phyloP scores from a whole-genome alignment of 2,888 invertebrate genomes.

The Rapana venosa region DNA sequence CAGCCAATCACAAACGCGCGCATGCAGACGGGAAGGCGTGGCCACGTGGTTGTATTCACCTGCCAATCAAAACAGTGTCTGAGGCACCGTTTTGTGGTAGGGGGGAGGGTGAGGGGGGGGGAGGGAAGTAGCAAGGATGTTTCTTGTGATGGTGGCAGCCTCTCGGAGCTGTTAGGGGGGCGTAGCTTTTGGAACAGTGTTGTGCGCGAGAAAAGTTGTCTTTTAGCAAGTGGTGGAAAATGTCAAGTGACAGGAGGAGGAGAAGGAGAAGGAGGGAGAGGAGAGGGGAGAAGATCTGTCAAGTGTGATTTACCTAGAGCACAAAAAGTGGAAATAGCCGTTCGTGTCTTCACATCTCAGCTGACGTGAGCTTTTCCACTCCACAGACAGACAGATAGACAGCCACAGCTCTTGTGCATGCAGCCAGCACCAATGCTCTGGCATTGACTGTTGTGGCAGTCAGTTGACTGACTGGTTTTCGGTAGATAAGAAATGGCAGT shows the following conservation, averaged over 20 bases:
- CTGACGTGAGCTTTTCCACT: background rate
- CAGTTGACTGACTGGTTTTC: background rate
- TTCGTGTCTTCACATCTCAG: background rate
- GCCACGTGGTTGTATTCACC: background rate
- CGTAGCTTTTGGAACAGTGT: background rate
- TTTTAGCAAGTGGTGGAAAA: background rate
- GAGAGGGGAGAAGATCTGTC: background rate
- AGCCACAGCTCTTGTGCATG: background rate
- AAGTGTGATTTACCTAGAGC: background rate
- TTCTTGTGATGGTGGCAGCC: slow-evolving; percentile 2
- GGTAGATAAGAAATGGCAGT: background rate
- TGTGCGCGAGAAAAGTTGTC: background rate
- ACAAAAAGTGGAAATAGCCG: background rate
- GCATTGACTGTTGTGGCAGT: background rate
- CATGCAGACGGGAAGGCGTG: slow-evolving; percentile 4
- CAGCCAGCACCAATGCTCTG: background rate
- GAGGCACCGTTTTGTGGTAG: background rate
- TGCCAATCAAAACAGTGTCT: slow-evolving; percentile 37
- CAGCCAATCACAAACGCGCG: slow-evolving; percentile 21
- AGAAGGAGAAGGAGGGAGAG: background rate
- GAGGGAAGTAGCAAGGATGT: slow-evolving; percentile 29
- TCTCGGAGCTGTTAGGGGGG: background rate
- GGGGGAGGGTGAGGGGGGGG: background rate
- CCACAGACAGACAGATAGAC: background rate
- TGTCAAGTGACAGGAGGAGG: background rate